These are phyloP conservation scores for Papilio machaon DNA, from an alignment of 1,140 invertebrate genomes.

Conservation along the genomic window DNA sequence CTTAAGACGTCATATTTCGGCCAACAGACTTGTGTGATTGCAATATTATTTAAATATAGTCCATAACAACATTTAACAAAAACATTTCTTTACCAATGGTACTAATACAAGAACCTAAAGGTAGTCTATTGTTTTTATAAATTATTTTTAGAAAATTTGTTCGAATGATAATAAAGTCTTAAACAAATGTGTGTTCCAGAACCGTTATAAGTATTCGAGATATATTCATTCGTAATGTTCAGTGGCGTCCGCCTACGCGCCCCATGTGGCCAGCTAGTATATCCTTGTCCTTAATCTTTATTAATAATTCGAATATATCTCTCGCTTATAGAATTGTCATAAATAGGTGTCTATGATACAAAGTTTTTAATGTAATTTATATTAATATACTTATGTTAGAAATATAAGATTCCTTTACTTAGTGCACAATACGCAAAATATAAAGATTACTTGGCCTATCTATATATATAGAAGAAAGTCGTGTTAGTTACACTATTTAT, in stretches of 20 bases:
- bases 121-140: not conserved
- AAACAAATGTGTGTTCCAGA: constrained; percentile 22
- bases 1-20: too few species aligned
- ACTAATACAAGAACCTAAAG: not conserved
- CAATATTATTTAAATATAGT: too few species aligned
- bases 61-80: not conserved
- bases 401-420: not conserved
- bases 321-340: constrained; percentile 30
- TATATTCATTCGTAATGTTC: constrained; percentile 37
- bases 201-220: constrained; percentile 25
- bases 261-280: constrained; percentile 25
- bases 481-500: too few species aligned
- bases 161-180: not conserved
- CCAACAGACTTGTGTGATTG: too few species aligned
- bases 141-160: not conserved
- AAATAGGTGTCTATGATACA: constrained; percentile 25
- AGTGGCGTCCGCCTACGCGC: constrained; percentile 30
- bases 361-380: not conserved
- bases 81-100: not conserved
- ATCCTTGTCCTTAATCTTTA: constrained; percentile 39
- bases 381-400: not conserved
- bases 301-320: constrained; percentile 39
- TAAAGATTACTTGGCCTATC: too few species aligned
- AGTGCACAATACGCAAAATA: too few species aligned
- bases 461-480: too few species aligned